These are phyloP conservation scores for Sesia bembeciformis DNA, from an alignment of 2,888 invertebrate genomes.

Conservation along the genomic window DNA sequence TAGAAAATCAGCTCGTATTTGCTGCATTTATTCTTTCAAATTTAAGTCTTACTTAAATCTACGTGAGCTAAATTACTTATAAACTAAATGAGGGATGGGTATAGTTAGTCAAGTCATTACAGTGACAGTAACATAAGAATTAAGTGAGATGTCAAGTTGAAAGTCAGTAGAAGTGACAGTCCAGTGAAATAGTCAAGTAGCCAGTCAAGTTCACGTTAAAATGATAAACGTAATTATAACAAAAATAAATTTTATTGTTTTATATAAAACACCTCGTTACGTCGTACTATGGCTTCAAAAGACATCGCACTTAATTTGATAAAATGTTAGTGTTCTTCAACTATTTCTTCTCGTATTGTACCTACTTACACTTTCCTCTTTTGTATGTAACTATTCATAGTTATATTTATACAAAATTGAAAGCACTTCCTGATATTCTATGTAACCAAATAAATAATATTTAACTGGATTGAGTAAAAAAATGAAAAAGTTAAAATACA, in stretches of 20 bases:
- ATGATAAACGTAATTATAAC: conserved; percentile 23
- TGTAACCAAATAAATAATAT: conserved; percentile 13
- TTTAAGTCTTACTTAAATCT: too few species aligned
- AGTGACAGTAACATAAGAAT: conserved; percentile 20
- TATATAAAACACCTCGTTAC: conserved; percentile 26
- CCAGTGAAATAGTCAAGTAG: conserved; percentile 16
- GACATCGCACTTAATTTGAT: conserved; percentile 66
- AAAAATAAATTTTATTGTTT: conserved; percentile 45
- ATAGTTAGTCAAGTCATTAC: conserved; percentile 25
- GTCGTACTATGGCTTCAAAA: conserved; percentile 25
- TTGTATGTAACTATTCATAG: conserved; percentile 25
- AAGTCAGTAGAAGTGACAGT: conserved; percentile 8
- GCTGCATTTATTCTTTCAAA: too few species aligned
- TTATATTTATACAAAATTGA: conserved; percentile 33
- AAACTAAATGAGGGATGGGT: background rate
- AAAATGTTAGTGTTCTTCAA: conserved; percentile 1
- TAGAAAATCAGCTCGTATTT: too few species aligned
- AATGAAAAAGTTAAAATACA: conserved; percentile 2
- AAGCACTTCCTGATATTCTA: conserved; percentile 10
- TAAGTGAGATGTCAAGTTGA: conserved; percentile 59
- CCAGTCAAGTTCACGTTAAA: conserved; percentile 20
- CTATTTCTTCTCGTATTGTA: conserved; percentile 6
- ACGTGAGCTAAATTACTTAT: background rate
- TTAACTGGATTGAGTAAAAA: conserved; percentile 9
- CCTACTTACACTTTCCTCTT: conserved; percentile 29